Evolutionary conservation across 1,140 invertebrate species (phyloP), one percentile per base, ranked within the genome.

Genomic region (Cydia fagiglandana): DNA sequence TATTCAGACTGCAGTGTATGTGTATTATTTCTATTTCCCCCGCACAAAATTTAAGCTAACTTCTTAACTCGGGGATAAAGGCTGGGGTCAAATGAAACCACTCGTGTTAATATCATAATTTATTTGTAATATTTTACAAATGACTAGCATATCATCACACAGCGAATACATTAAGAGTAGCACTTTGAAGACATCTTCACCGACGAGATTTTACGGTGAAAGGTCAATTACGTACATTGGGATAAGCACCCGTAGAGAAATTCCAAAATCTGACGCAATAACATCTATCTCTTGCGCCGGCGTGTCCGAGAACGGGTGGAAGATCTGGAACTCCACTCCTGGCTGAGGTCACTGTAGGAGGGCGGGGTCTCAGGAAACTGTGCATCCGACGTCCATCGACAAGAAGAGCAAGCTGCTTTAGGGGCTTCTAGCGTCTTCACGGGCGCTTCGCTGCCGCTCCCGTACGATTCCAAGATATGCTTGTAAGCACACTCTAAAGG

Each of bases 281-380:
- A 28, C 64, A 17, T 61, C 79, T 93, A 93, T 82, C 90, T 91
- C 75, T 91, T 93, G 78, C 90, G 88, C 64, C 90, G 82, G 28
- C 88, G 83, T 6, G 84, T 85, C 2, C 91, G 86, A 28, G 84
- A 84, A 20, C 87, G 81, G 24, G 87, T 77, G 1, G 89, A 91
- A 4, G 88, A 89, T 15, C 87, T 82, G 0, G 90, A 88, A 75
- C 87, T 92, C 91, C 91, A 93, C 76, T 92, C 90, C 68, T 90
- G 83, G 70, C 90, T 92, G 10, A 91, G 85, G 76, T 93, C 91
- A 73, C 90, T 91, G 6, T 84, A 85, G 3, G 90, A 92, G 0
- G 89, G 84, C 12, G 90, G 90, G n/a, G 88, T 90, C 79, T 93
- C 91, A 9, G 90, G 90, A 73, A 93, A 93, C 80, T 93, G 91